phyloP scores from a whole-genome alignment of 2,888 invertebrate genomes.

The Catotricha subobsoleta region DNA sequence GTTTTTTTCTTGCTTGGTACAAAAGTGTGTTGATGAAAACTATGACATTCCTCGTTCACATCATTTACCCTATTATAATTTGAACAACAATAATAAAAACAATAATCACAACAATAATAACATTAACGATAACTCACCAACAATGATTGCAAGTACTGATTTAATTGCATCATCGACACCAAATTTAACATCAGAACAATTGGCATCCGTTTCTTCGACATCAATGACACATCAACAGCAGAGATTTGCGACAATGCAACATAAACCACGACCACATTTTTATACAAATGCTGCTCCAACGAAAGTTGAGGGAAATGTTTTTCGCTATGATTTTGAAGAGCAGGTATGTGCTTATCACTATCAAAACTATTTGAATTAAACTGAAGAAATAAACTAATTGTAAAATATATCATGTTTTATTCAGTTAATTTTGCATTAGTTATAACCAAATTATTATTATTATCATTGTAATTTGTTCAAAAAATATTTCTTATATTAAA shows the following conservation, averaged over 20 bases:
- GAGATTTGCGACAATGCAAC: conserved; percentile 13
- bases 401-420: too few species aligned
- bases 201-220: too few species aligned
- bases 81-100: too few species aligned
- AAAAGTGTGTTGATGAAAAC: conserved; percentile 32
- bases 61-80: conserved; percentile 31
- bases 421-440: too few species aligned
- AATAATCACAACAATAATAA: conserved; percentile 12
- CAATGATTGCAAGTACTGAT: conserved; percentile 12
- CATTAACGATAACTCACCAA: conserved; percentile 12
- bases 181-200: too few species aligned
- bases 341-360: conserved; percentile 11
- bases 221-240: conserved; percentile 13
- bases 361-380: too few species aligned
- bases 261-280: conserved; percentile 28
- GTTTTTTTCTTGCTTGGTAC: conserved; percentile 1
- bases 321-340: conserved; percentile 33
- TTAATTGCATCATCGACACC: conserved; percentile 26
- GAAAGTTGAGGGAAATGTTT: conserved; percentile 31
- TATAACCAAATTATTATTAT: too few species aligned
- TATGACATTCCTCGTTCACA: conserved; percentile 57
- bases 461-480: too few species aligned
- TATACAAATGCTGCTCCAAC: conserved; percentile 36
- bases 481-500: too few species aligned
- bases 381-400: too few species aligned